Percentiles rank a stretch among this genome's conserved stretches.
phyloP scores from a whole-genome alignment of 2,113 vertebrate genomes.

The Cygnus buccinator region DNA sequence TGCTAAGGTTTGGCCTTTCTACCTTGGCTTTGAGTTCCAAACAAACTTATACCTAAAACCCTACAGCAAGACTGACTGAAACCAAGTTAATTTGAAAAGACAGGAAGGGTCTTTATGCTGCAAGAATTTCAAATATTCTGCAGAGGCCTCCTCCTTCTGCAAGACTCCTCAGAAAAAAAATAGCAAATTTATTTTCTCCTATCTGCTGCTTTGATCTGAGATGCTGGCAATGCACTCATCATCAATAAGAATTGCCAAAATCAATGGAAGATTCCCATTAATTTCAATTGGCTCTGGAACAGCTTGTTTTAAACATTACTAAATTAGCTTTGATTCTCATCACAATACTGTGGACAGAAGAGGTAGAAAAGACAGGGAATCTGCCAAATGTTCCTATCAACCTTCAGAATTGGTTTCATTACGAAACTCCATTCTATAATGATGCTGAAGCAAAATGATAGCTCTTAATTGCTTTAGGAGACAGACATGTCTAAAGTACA shows the following conservation, averaged over 20 bases:
- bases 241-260: not conserved
- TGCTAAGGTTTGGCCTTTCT: not conserved
- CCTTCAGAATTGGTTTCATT: rapidly evolving
- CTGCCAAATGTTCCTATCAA: not conserved
- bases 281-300: not conserved
- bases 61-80: not conserved
- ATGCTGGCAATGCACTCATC: not conserved
- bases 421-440: not conserved
- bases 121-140: not conserved
- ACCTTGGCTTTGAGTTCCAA: not conserved
- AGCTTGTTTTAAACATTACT: not conserved
- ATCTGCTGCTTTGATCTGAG: not conserved
- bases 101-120: not conserved
- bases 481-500: not conserved
- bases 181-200: not conserved
- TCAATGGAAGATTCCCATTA: not conserved
- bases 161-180: not conserved
- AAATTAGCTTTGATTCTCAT: not conserved
- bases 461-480: not conserved
- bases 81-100: not conserved
- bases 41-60: not conserved
- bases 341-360: not conserved
- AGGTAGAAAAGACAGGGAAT: not conserved
- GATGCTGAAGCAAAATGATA: not conserved
- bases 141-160: not conserved